Conservation (phyloP, 2,888 invertebrate genomes). For the Hemistola chrysoprasaria region DNA sequence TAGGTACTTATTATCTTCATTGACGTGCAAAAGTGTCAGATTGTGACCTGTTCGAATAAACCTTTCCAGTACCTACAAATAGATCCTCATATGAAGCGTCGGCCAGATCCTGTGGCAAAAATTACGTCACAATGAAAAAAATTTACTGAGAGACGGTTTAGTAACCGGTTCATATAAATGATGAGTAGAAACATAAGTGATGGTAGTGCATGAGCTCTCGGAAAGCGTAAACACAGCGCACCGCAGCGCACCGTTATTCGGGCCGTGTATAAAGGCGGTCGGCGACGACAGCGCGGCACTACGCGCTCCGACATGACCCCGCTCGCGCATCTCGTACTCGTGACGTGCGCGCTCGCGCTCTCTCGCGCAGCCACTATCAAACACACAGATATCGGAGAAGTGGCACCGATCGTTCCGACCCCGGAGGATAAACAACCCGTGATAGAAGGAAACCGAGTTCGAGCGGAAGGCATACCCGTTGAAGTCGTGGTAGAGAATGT, state of each 20-base stretch:
- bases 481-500: conserved; percentile 52
- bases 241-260: conserved; percentile 67
- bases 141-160: too few species aligned
- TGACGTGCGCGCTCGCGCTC: conserved; percentile 52
- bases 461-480: conserved; percentile 54
- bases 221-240: conserved; percentile 53
- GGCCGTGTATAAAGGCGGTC: conserved; percentile 64
- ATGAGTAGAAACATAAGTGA: conserved; percentile 60
- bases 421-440: conserved; percentile 45
- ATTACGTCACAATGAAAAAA: too few species aligned
- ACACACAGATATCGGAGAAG: conserved; percentile 32
- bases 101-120: too few species aligned
- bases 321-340: conserved; percentile 55
- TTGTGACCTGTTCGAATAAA: too few species aligned
- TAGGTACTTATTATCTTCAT: too few species aligned
- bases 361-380: conserved; percentile 50
- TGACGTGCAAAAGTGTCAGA: too few species aligned
- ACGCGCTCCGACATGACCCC: conserved; percentile 57
- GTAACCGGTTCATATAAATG: conserved; percentile 61
- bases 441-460: conserved; percentile 44
- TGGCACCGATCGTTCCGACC: conserved; percentile 50
- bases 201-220: conserved; percentile 40
- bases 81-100: too few species aligned
- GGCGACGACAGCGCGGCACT: conserved; percentile 32
- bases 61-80: too few species aligned